Percentiles rank a stretch among this genome's conserved stretches.
phyloP scores from a whole-genome alignment of 2,113 vertebrate species.

The Nymphicus hollandicus region DNA sequence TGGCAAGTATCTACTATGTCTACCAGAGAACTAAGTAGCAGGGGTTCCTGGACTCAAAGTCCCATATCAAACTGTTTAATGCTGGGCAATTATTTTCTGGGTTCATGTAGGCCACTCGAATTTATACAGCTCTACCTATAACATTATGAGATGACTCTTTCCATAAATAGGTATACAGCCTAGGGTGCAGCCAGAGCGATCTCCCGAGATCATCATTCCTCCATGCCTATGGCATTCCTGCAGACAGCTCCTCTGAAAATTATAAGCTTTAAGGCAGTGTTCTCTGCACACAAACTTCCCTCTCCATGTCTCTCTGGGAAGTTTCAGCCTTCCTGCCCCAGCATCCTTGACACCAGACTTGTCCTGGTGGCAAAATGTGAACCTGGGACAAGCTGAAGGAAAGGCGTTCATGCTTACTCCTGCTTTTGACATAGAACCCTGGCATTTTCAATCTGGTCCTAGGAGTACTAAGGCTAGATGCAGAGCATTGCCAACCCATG shows the following conservation, averaged over 20 bases:
- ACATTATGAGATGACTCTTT: background rate
- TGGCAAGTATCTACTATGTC: background rate
- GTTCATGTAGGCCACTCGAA: background rate
- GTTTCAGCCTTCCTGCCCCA: background rate
- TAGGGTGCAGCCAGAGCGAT: background rate
- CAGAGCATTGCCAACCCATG: accelerated
- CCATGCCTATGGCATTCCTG: background rate
- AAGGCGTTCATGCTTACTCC: background rate
- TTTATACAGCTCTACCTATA: background rate
- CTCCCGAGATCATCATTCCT: background rate
- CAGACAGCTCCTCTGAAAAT: background rate
- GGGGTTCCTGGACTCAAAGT: background rate
- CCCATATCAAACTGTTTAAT: background rate
- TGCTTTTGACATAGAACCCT: background rate
- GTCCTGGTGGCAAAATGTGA: background rate
- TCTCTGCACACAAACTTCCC: background rate
- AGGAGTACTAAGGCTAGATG: background rate
- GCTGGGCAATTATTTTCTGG: background rate
- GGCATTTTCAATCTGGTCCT: background rate
- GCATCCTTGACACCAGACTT: background rate
- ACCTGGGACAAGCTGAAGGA: background rate
- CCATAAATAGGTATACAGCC: background rate
- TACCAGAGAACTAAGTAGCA: background rate
- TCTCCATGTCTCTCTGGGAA: background rate
- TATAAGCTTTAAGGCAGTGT: background rate